Conservation (phyloP, 2,113 vertebrate species). For the Sinocyclocheilus anophthalmus region DNA sequence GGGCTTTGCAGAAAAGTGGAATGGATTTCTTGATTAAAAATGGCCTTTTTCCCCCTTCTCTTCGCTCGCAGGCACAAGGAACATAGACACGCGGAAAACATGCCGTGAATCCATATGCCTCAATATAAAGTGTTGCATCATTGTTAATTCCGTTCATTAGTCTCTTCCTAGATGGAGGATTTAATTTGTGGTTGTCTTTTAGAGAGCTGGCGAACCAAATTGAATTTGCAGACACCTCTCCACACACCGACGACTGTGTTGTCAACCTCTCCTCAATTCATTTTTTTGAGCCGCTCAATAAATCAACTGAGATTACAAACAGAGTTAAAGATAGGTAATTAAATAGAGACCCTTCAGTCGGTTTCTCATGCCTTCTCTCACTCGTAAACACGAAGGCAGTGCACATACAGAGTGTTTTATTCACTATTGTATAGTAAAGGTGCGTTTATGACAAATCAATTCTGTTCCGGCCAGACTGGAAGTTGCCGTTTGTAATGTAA, state of each 20-base stretch:
- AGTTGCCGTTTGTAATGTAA: background rate
- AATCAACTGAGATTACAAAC: slow-evolving; percentile 77
- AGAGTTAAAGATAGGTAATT: slow-evolving; percentile 78
- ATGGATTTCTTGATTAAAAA: slow-evolving; percentile 84
- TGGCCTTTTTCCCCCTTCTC: slow-evolving; percentile 64
- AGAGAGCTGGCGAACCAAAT: slow-evolving; percentile 70
- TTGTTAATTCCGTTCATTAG: slow-evolving; percentile 83
- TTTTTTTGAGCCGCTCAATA: slow-evolving; percentile 71
- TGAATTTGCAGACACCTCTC: slow-evolving; percentile 75
- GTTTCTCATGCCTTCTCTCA: slow-evolving; percentile 73
- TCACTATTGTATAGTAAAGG: slow-evolving; percentile 15
- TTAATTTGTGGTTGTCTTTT: slow-evolving; percentile 82
- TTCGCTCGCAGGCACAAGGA: slow-evolving; percentile 62
- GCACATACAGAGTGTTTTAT: slow-evolving; percentile 17
- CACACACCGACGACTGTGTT: slow-evolving; percentile 63
- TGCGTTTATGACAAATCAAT: slow-evolving; percentile 11
- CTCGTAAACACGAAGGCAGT: slow-evolving; percentile 46
- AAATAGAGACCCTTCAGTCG: slow-evolving; percentile 69
- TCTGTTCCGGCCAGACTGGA: slow-evolving; percentile 5
- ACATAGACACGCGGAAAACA: slow-evolving; percentile 72
- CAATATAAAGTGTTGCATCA: slow-evolving; percentile 77
- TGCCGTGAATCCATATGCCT: slow-evolving; percentile 78
- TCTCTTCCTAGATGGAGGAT: slow-evolving; percentile 74
- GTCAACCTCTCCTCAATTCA: slow-evolving; percentile 65
- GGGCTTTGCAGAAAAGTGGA: slow-evolving; percentile 73